Conservation (phyloP, 2,888 invertebrate species). For the Aphrophora alni region DNA sequence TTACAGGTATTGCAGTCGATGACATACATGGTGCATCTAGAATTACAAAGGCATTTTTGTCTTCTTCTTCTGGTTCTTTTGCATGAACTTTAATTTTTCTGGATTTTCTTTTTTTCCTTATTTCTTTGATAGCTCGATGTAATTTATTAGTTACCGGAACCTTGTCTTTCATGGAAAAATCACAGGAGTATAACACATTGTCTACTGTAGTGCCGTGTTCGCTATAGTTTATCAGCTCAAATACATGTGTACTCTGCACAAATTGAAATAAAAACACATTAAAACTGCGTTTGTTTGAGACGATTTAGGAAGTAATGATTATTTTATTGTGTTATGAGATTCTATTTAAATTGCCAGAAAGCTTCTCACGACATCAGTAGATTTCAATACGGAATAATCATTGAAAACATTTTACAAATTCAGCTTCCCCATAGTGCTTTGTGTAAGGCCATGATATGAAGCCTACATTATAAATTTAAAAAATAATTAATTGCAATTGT, state of each 20-base stretch:
- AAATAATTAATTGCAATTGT: too few species aligned
- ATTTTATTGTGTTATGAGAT: too few species aligned
- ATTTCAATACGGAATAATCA: too few species aligned
- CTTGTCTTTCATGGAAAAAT: background rate
- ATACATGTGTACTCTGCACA: background rate
- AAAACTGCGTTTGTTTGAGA: too few species aligned
- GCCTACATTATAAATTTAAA: too few species aligned
- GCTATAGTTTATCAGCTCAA: background rate
- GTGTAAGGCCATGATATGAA: too few species aligned
- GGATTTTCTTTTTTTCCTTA: background rate
- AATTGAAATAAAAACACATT: background rate
- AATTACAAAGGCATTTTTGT: background rate
- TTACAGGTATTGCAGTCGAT: background rate
- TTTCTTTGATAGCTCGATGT: background rate
- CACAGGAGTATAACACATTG: background rate
- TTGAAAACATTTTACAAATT: too few species aligned
- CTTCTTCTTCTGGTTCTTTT: background rate
- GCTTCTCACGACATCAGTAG: too few species aligned
- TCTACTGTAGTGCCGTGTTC: background rate
- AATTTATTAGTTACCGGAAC: background rate
- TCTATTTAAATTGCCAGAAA: too few species aligned
- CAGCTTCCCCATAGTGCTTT: too few species aligned
- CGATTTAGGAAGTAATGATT: too few species aligned
- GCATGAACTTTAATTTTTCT: background rate
- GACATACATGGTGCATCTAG: background rate